Conservation (phyloP, 2,888 invertebrate genomes). For the Ypsolopha sequella region DNA sequence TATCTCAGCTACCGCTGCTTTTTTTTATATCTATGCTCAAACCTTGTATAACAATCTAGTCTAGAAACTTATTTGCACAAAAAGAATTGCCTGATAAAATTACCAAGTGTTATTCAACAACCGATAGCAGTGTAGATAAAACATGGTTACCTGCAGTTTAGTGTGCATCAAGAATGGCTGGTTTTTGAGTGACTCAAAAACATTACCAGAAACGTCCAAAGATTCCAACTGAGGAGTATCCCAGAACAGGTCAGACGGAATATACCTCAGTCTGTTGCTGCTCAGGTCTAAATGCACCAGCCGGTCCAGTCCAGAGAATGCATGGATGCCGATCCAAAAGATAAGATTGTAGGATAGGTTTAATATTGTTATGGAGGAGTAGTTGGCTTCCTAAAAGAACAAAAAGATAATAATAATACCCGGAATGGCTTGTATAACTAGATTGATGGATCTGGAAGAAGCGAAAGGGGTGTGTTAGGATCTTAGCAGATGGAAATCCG, state of each 20-base stretch:
- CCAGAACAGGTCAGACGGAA: constrained; percentile 68
- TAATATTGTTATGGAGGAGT: constrained; percentile 55
- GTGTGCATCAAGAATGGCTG: constrained; percentile 69
- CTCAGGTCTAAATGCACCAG: constrained; percentile 71
- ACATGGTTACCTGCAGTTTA: constrained; percentile 50
- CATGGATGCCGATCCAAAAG: constrained; percentile 73
- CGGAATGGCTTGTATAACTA: too few species aligned
- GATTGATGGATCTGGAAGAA: too few species aligned
- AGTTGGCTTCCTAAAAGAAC: constrained; percentile 54
- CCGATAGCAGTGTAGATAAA: too few species aligned
- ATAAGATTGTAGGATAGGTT: constrained; percentile 73
- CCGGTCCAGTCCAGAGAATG: constrained; percentile 64
- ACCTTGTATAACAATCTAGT: too few species aligned
- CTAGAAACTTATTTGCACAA: too few species aligned
- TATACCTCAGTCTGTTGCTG: constrained; percentile 70
- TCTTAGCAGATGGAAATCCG: too few species aligned
- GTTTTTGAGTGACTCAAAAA: constrained; percentile 66
- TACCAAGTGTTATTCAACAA: too few species aligned
- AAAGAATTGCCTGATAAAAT: too few species aligned
- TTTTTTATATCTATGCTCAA: too few species aligned
- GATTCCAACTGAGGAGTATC: constrained; percentile 60
- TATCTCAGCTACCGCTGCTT: too few species aligned
- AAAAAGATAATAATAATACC: neutral
- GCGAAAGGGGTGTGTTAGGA: too few species aligned
- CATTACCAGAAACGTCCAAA: constrained; percentile 73